A percentile compares a stretch with the other conserved stretches of the same genome.
Evolutionary conservation across 2,888 invertebrate species (phyloP).

Genomic region (Poecilus cupreus): DNA sequence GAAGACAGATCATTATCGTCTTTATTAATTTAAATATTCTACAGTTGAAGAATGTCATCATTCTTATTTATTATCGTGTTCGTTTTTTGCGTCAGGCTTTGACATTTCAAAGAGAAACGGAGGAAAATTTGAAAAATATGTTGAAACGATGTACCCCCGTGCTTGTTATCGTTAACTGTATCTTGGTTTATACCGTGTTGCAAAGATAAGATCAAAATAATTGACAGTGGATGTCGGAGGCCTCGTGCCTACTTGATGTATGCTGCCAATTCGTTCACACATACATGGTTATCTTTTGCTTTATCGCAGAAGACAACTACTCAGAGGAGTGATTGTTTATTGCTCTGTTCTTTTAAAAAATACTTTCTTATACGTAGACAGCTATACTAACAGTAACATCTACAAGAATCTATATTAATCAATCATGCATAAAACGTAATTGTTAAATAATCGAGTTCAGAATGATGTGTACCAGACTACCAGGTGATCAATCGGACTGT

Average conservation of each 20-base stretch:
- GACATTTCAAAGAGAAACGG: not conserved
- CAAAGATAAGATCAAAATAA: conserved; percentile 52
- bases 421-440: too few species aligned
- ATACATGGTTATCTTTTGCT: conserved; percentile 40
- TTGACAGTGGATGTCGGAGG: conserved; percentile 47
- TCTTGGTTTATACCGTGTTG: conserved; percentile 10
- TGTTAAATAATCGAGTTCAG: too few species aligned
- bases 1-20: not conserved
- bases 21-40: not conserved
- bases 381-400: too few species aligned
- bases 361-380: too few species aligned
- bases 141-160: conserved; percentile 27
- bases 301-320: not conserved
- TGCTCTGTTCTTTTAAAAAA: not conserved
- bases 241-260: conserved; percentile 24
- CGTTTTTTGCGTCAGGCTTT: not conserved
- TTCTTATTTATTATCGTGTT: conserved; percentile 1
- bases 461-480: too few species aligned
- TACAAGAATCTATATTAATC: too few species aligned
- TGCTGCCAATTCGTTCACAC: conserved; percentile 41
- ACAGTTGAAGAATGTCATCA: not conserved
- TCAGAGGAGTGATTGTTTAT: not conserved
- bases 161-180: conserved; percentile 48
- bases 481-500: too few species aligned
- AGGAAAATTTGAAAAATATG: not conserved